A percentile compares a stretch with the other conserved stretches of the same genome.
phyloP scores from a whole-genome alignment of 2,113 vertebrate genomes.

The Melierax canorus region DNA sequence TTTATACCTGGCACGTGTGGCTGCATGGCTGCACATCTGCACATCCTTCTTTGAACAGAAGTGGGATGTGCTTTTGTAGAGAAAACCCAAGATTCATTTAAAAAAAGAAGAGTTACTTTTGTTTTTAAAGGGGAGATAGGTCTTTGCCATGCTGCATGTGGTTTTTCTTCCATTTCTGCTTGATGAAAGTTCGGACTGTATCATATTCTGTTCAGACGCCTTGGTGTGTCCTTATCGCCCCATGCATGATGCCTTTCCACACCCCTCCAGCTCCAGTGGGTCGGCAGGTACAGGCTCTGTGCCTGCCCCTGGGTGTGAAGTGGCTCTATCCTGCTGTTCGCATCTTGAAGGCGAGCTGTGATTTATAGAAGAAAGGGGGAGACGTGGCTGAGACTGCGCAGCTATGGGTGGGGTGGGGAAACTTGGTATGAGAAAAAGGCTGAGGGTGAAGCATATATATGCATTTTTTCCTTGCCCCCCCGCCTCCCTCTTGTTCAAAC shows the following conservation, averaged over 20 bases:
- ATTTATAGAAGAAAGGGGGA: not conserved
- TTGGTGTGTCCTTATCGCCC: not conserved
- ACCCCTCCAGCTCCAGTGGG: not conserved
- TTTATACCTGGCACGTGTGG: not conserved
- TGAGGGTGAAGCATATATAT: not conserved
- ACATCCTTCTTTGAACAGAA: not conserved
- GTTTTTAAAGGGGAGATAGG: not conserved
- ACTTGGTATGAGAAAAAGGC: slow-evolving; percentile 44
- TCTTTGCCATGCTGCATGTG: not conserved
- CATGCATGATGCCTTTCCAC: rapidly evolving
- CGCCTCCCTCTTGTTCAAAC: not conserved
- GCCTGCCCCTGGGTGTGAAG: not conserved
- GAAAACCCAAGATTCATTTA: not conserved
- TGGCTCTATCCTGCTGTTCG: not conserved
- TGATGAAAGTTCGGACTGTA: not conserved
- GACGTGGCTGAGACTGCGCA: not conserved
- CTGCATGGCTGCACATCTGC: not conserved
- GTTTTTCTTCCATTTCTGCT: not conserved
- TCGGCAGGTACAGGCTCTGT: not conserved
- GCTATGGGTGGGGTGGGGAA: not conserved
- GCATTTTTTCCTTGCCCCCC: not conserved
- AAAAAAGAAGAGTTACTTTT: not conserved
- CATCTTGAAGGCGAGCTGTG: not conserved
- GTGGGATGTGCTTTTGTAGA: not conserved
- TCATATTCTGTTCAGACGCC: not conserved